Base-by-base conservation (phyloP, 2,888 invertebrate species). In the Watsonalla cultraria region DNA sequence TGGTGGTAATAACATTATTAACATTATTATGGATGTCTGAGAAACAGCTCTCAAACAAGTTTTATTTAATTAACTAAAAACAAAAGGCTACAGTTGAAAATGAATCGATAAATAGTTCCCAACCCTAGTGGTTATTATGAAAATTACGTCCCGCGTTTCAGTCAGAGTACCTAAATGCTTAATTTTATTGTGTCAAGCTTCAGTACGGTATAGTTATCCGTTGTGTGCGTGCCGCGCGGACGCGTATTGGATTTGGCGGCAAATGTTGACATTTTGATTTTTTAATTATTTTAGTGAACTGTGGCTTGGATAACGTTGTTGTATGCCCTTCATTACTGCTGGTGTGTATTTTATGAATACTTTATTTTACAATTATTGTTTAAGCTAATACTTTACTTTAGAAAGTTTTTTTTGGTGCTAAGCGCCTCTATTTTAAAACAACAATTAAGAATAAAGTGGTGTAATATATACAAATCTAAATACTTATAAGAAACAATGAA, bases 161-260 rank as follows among this genome's bases (percentile, higher is more conserved):
- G 60, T 57, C 64, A 66, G 68, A 4, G 42, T 72, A 73, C 24
- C 24, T 77, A 72, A 74, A 81, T 81, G 79, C 71, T 77, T 70
- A 72, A 72, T 81, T 83, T 86, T 81, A 85, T 86, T 85, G 84
- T 86, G 84, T 85, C 85, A 81, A 78, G 66, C 64, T 65, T 65
- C 74, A 70, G 72, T 75, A 65, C 73, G 70, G 67, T 72, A 77
- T 71, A 75, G 80, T 76, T 70, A 72, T 62, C 65, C 72, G 82
- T 66, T 75, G 78, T 72, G 78, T 74, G 76, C 76, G 79, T 76
- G 77, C 70, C 73, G 80, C 72, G 76, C 66, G 68, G 70, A 66
- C 62, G 63, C 70, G 73, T 59, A 59, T 63, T 52, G 42, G 47
- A 52, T 59, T 75, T 65, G 60, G 58, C 56, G 53, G 52, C 46